Conservation (phyloP, 2,797 vertebrate species). For the Meriones psammophilus region DNA sequence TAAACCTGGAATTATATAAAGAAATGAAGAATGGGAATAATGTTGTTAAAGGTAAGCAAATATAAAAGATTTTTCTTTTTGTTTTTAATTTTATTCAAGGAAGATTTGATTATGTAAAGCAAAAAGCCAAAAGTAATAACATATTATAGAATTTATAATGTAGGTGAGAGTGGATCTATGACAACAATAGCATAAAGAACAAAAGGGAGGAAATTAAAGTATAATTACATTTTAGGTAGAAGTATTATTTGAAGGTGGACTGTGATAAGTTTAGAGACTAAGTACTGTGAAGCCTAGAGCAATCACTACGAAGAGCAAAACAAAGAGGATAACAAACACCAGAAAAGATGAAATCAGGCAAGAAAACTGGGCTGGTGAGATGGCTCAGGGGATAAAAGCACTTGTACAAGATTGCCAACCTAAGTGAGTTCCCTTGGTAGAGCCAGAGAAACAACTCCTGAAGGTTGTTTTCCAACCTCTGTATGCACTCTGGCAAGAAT, state of each 20-base stretch:
- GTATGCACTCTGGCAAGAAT: neutral
- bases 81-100: conserved; percentile 1
- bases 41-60: neutral
- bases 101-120: conserved; percentile 5
- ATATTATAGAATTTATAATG: neutral
- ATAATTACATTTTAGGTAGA: neutral
- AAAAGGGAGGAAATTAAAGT: conserved; percentile 49
- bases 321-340: neutral
- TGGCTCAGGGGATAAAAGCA: neutral
- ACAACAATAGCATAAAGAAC: neutral
- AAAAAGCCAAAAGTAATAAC: conserved; percentile 12
- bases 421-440: neutral
- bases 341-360: neutral
- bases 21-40: neutral
- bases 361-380: neutral
- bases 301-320: neutral
- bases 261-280: neutral
- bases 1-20: neutral
- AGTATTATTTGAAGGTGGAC: neutral
- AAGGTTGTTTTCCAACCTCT: neutral
- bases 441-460: neutral
- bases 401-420: neutral
- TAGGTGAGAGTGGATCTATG: neutral
- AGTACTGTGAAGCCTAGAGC: neutral
- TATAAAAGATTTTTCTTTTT: neutral